Conservation (phyloP, 2,113 vertebrate species). For the Sylvia atricapilla region DNA sequence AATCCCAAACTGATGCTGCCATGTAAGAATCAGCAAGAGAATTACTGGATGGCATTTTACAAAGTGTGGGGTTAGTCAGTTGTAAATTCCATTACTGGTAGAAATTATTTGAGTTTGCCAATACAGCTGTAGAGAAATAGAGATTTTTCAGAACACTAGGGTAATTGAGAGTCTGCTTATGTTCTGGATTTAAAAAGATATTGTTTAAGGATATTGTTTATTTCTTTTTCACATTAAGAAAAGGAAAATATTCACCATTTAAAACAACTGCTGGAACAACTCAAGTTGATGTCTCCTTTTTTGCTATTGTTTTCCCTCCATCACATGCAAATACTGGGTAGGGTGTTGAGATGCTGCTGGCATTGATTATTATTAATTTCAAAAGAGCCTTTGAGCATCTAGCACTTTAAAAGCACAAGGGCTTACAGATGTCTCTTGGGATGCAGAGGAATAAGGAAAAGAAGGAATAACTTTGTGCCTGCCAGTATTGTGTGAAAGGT, state of each 20-base stretch:
- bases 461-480: conserved; percentile 35
- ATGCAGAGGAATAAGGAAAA: conserved; percentile 5
- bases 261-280: conserved; percentile 60
- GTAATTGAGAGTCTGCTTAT: conserved; percentile 60
- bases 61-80: neutral
- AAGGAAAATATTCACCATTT: conserved; percentile 59
- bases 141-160: conserved; percentile 29
- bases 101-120: conserved; percentile 27
- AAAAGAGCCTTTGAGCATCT: conserved; percentile 56
- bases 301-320: conserved; percentile 60
- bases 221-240: conserved; percentile 67
- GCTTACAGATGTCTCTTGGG: conserved; percentile 48
- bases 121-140: neutral
- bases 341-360: conserved; percentile 65
- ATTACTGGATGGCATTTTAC: neutral
- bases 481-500: conserved; percentile 64
- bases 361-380: conserved; percentile 63
- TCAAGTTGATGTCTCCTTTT: conserved; percentile 56
- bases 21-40: neutral
- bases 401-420: conserved; percentile 39
- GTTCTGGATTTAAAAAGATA: conserved; percentile 57
- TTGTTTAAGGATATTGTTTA: conserved; percentile 54
- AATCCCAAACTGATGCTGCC: neutral
- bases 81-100: conserved; percentile 42
- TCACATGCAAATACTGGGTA: conserved; percentile 50